Conservation (phyloP, 92 coral and sea anemone genomes). For the Parazoanthus darwini region DNA sequence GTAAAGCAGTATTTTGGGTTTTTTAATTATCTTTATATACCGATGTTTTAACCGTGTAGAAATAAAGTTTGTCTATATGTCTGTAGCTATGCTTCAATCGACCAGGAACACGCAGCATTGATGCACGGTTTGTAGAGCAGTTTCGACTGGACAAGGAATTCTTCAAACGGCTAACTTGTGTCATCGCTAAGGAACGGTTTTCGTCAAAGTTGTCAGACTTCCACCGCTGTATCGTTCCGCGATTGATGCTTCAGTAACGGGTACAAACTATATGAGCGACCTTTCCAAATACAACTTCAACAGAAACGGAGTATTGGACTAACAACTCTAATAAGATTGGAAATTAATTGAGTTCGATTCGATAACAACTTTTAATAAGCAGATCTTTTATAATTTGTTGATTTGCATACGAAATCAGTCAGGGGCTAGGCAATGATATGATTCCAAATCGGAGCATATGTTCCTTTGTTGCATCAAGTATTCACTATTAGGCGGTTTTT, state of each 20-base stretch:
- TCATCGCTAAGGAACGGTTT: not conserved
- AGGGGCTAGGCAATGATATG: not conserved
- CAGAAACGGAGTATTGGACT: not conserved
- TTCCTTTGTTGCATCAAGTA: conserved; percentile 4
- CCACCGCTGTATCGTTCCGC: not conserved
- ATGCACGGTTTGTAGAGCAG: not conserved
- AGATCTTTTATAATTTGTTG: not conserved
- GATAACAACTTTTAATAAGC: not conserved
- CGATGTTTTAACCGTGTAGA: too few species aligned
- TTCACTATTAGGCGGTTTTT: not conserved
- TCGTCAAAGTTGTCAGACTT: not conserved
- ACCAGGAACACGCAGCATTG: not conserved
- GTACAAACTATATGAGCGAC: not conserved
- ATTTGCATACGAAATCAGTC: not conserved
- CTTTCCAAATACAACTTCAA: not conserved
- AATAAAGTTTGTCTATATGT: too few species aligned
- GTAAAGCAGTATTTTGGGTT: too few species aligned
- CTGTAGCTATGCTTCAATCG: too few species aligned
- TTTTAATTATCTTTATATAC: too few species aligned
- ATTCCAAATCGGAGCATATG: not conserved
- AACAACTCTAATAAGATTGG: conserved; percentile 21
- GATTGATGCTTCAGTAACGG: not conserved
- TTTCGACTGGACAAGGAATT: not conserved
- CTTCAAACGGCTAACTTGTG: conserved; percentile 6
- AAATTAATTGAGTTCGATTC: conserved; percentile 19